These are phyloP conservation scores for Acropternis orthonyx DNA, from an alignment of 2,797 vertebrate genomes.

Conservation along the genomic window DNA sequence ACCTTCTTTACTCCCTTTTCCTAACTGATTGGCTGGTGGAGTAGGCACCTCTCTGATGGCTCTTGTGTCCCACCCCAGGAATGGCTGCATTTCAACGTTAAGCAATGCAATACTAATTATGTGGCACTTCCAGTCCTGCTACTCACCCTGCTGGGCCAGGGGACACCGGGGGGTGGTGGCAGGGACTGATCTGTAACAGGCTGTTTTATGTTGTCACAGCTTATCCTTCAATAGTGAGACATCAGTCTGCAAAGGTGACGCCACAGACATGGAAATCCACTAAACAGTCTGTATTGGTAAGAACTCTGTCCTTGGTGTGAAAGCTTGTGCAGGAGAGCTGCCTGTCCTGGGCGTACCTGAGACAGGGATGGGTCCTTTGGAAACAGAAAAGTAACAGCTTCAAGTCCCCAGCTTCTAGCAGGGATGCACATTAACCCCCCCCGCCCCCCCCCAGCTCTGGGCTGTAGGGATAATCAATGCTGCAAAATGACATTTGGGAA, in stretches of 20 bases:
- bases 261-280: constrained; percentile 82
- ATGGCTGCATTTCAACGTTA: constrained; percentile 1
- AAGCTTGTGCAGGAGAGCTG: neutral
- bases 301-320: neutral
- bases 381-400: neutral
- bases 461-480: neutral
- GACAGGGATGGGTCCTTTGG: neutral
- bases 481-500: neutral
- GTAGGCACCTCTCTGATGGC: neutral
- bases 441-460: neutral
- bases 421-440: neutral
- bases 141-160: neutral
- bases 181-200: neutral
- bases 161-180: neutral
- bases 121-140: constrained; percentile 47
- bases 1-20: constrained; percentile 18
- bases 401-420: neutral
- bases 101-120: constrained; percentile 26
- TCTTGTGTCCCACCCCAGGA: neutral
- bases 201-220: constrained; percentile 69
- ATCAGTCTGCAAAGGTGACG: constrained; percentile 77
- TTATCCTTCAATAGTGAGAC: constrained; percentile 80
- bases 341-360: neutral
- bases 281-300: constrained; percentile 80
- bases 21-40: constrained; percentile 15